phyloP scores from a whole-genome alignment of 2,888 invertebrate species.

The Lamproptera curius region DNA sequence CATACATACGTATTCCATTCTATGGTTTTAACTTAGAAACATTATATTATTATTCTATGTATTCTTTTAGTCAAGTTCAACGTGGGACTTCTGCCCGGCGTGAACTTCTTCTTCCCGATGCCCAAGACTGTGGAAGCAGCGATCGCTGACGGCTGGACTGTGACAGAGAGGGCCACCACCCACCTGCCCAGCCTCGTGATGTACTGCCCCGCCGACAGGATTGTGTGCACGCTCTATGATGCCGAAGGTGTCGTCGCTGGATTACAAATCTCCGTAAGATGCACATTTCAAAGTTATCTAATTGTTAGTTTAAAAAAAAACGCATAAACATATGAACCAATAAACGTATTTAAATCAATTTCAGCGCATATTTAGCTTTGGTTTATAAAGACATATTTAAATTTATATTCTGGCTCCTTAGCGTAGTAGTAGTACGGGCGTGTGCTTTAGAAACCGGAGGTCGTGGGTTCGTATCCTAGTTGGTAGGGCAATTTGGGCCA shows the following conservation, averaged over 20 bases:
- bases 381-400: too few species aligned
- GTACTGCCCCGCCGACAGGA: slow-evolving; percentile 40
- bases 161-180: slow-evolving; percentile 28
- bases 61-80: slow-evolving; percentile 29
- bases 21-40: too few species aligned
- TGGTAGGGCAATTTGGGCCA: too few species aligned
- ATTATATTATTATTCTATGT: too few species aligned
- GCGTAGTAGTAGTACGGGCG: too few species aligned
- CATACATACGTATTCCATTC: too few species aligned
- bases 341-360: neutral
- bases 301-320: neutral
- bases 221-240: slow-evolving; percentile 45
- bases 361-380: too few species aligned
- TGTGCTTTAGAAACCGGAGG: too few species aligned
- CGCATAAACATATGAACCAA: neutral
- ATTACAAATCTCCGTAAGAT: slow-evolving; percentile 48
- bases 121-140: slow-evolving; percentile 35
- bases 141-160: slow-evolving; percentile 31
- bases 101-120: slow-evolving; percentile 38
- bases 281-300: too few species aligned
- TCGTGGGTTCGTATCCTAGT: too few species aligned
- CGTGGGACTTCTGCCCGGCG: slow-evolving; percentile 25
- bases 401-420: too few species aligned
- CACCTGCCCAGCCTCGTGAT: slow-evolving; percentile 35
- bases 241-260: slow-evolving; percentile 44